phyloP scores from a whole-genome alignment of 2,888 invertebrate species.

The Sinotaia quadrata region DNA sequence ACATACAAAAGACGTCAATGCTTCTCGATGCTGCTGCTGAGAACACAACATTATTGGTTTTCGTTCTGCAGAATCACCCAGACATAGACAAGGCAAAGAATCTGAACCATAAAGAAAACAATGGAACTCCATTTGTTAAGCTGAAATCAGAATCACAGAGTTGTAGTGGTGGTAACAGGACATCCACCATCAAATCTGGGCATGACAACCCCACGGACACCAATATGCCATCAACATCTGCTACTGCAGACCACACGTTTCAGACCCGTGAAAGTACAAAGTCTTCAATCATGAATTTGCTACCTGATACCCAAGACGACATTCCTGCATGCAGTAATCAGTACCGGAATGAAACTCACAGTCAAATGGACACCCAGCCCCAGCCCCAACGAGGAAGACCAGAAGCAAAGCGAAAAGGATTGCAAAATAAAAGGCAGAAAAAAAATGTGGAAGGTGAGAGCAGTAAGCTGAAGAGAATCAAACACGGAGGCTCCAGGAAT shows the following conservation, averaged over 20 bases:
- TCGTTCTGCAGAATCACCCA: constrained; percentile 20
- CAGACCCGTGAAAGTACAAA: too few relatives aligned
- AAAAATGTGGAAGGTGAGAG: neutral
- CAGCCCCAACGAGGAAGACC: too few relatives aligned
- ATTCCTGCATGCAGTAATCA: too few relatives aligned
- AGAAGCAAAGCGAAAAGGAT: neutral
- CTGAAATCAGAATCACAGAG: neutral
- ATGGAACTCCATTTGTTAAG: neutral
- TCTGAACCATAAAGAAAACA: neutral
- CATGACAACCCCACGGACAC: too few relatives aligned
- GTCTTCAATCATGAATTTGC: too few relatives aligned
- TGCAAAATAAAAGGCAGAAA: neutral
- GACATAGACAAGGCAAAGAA: neutral
- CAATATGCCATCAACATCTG: too few relatives aligned
- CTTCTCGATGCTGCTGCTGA: constrained; percentile 21
- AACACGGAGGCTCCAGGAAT: neutral
- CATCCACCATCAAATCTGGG: too few relatives aligned
- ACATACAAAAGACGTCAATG: neutral
- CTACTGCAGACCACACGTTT: too few relatives aligned
- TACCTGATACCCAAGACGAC: too few relatives aligned
- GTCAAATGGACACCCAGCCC: too few relatives aligned
- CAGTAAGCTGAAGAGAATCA: neutral
- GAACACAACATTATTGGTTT: constrained; percentile 14
- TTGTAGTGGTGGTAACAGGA: too few relatives aligned
- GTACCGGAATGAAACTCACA: too few relatives aligned